Base-by-base conservation (phyloP, 2,888 invertebrate species). In the Margaritifera margaritifera region DNA sequence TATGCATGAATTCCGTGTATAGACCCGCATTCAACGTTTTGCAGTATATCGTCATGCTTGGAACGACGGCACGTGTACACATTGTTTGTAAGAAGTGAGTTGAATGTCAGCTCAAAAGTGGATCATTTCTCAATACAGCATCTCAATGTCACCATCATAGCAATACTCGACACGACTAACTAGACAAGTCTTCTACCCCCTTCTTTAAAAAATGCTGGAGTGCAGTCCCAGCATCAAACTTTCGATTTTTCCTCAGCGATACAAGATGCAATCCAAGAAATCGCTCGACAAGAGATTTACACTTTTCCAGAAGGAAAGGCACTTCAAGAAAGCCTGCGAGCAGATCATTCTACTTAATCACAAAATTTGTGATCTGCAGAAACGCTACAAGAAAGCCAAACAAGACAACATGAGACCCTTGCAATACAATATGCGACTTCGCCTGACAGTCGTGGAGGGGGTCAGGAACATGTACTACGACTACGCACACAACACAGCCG, bases 381-480 rank as follows among this genome's bases (percentile, higher is more conserved):
- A 64, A 52, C 78, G 85, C 24, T 84, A 84, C 74, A 71, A 79
- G 42, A 67, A 69, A 24, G 84, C 84, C 27, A 77, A 77, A 62
- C 66, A 59, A 24, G 79, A 72, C 15, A 80, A 80, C 70, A 66
- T 74, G 62, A 75, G 82, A 22, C 71, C 78, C 4, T 84, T 83
- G 71, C 80, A 84, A 24, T 84, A 84, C 78, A 79, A 76, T 50
- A 69, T 81, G 19, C 77, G 84, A 22, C 77, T 84, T 25, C 75
- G 79, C 20, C 75, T 84, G 67, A 82, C 84, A 56, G 81, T 80
- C 11, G 66, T 81, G 4, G 84, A 84, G 64, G 84, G 84, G 6
- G 77, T 79, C 11, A 65, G 82, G n/a, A 84, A 84, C 75, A 83
- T 83, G 84, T 83, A 79, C 69, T 80, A 83, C 69, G 84, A 84